Conservation (phyloP, 2,797 vertebrate species). For the Centroberyx gerrardi region DNA sequence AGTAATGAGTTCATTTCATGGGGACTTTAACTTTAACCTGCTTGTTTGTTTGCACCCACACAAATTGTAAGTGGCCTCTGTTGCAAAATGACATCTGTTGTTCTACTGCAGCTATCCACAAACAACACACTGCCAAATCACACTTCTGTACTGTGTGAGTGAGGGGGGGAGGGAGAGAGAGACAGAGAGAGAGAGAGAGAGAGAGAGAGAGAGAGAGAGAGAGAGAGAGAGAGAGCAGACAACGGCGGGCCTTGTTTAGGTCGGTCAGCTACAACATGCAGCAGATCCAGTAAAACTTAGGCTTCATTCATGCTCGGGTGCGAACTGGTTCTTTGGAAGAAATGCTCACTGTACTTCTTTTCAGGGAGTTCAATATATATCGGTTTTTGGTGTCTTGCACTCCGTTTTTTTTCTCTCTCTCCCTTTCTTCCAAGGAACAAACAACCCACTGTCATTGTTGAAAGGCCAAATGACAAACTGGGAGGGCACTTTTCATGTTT, state of each 20-base stretch:
- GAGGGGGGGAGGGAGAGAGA: background rate
- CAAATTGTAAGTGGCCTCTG: background rate
- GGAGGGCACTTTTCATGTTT: slow-evolving; percentile 40
- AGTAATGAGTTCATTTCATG: too few relatives aligned
- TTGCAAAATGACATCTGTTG: background rate
- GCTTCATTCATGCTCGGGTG: slow-evolving; percentile 74
- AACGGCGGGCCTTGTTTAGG: slow-evolving; percentile 76
- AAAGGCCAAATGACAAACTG: slow-evolving; percentile 63
- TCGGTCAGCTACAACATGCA: slow-evolving; percentile 62
- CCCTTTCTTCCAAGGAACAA: slow-evolving; percentile 65
- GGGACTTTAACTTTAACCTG: background rate
- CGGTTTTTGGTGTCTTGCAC: slow-evolving; percentile 56
- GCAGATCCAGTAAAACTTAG: slow-evolving; percentile 62
- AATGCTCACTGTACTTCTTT: slow-evolving; percentile 76
- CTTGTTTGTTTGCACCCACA: background rate
- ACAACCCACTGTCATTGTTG: slow-evolving; percentile 63
- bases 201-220: slow-evolving; percentile 19
- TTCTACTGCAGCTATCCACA: background rate
- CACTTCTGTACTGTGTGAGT: background rate
- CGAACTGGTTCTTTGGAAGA: slow-evolving; percentile 64
- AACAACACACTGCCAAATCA: background rate
- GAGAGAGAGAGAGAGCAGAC: slow-evolving; percentile 51
- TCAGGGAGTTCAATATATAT: slow-evolving; percentile 70
- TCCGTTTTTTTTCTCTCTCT: slow-evolving; percentile 37
- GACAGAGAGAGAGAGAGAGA: slow-evolving; percentile 3